Conservation (phyloP, 1,140 invertebrate genomes). For the Metaphire vulgaris region DNA sequence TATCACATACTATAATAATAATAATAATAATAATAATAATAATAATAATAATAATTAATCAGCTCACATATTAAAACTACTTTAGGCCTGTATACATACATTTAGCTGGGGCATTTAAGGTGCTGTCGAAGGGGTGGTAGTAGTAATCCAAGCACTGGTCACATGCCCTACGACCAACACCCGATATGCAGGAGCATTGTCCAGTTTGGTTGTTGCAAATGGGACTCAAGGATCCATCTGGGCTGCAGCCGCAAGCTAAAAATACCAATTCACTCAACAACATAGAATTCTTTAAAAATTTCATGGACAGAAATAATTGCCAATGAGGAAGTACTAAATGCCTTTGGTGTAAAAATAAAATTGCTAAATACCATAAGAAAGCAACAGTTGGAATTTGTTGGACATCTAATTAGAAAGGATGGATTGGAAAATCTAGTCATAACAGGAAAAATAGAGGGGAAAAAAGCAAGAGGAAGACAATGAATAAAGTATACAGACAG, state of each 20-base stretch:
- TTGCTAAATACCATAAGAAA: too few relatives aligned
- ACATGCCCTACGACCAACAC: slow-evolving; percentile 44
- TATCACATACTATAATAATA: not conserved
- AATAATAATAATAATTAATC: slow-evolving; percentile 12
- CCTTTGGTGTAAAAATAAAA: too few relatives aligned
- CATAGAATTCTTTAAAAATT: not conserved
- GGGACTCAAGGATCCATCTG: slow-evolving; percentile 15
- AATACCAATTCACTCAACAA: slow-evolving; percentile 5
- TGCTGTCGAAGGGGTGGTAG: slow-evolving; percentile 78
- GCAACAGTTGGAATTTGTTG: too few relatives aligned
- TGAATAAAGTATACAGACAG: too few relatives aligned
- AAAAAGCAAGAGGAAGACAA: too few relatives aligned
- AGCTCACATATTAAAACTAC: too few relatives aligned
- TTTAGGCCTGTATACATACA: too few relatives aligned
- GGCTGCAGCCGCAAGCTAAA: slow-evolving; percentile 11
- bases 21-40: slow-evolving; percentile 10
- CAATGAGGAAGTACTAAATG: too few relatives aligned
- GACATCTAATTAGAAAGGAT: too few relatives aligned
- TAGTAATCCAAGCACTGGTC: slow-evolving; percentile 71
- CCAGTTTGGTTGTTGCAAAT: slow-evolving; percentile 76
- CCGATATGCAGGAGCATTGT: slow-evolving; percentile 71
- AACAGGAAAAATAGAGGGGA: too few relatives aligned
- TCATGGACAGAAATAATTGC: not conserved
- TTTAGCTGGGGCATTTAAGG: too few relatives aligned
- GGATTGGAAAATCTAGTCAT: too few relatives aligned